Evolutionary conservation across 2,113 vertebrate species (phyloP).

Genomic region (Notothenia coriiceps): DNA sequence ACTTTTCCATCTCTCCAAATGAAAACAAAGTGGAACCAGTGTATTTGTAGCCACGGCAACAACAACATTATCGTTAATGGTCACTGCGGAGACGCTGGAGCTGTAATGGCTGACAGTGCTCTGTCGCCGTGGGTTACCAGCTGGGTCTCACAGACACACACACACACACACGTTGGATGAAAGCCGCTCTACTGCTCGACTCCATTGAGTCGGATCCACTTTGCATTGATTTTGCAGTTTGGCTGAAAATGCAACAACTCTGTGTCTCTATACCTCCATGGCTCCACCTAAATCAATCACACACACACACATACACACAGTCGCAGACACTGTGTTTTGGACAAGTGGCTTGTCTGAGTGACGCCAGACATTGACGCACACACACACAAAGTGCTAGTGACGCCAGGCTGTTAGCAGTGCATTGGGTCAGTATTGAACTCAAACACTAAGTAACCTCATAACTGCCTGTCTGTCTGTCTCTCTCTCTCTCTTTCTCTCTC

Average conservation of each 20-base stretch:
- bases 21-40: conserved; percentile 66
- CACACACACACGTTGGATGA: conserved; percentile 28
- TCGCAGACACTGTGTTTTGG: conserved; percentile 47
- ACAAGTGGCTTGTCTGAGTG: conserved; percentile 67
- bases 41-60: conserved; percentile 76
- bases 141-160: conserved; percentile 41
- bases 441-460: conserved; percentile 63
- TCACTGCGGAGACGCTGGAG: conserved; percentile 69
- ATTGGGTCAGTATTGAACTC: conserved; percentile 73
- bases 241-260: conserved; percentile 75
- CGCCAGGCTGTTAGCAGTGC: conserved; percentile 67
- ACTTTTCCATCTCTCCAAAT: conserved; percentile 31
- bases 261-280: conserved; percentile 70
- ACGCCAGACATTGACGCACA: conserved; percentile 64
- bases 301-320: conserved; percentile 32
- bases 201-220: conserved; percentile 75
- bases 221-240: conserved; percentile 83
- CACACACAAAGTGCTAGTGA: conserved; percentile 54
- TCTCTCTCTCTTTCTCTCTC: neutral
- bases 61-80: conserved; percentile 78
- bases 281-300: conserved; percentile 76
- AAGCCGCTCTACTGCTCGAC: conserved; percentile 58
- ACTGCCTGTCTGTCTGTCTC: conserved; percentile 23
- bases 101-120: conserved; percentile 73
- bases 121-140: conserved; percentile 70